Evolutionary conservation across 1,140 invertebrate species (phyloP), one percentile per base, ranked within the genome.

Genomic region (Polypedilum pembai): DNA sequence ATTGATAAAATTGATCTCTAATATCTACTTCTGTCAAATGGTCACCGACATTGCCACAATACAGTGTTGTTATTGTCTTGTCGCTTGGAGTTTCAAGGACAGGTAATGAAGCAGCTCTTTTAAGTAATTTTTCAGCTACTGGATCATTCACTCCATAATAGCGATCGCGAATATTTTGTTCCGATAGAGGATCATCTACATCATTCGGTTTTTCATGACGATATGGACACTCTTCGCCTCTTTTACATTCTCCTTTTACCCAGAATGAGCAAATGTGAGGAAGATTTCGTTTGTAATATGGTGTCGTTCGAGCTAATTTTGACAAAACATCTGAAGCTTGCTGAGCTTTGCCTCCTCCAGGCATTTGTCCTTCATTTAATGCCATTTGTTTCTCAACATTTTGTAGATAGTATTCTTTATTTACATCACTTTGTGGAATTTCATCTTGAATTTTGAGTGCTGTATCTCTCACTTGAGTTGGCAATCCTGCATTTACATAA

Each of bases 251-350:
- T 0, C 98, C 98, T 85, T 99, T 99, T 0, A 99, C 97, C 95
- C 97, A 99, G 83, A 99, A 99, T 0, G 96, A 99, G 83, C 98
- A 99, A 69, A 99, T 98, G 83, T 99, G 98, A 0, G 98, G 97
- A 77, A 96, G 86, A 81, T 99, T 99, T 73, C 98, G 85, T 80
- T 99, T 99, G 80, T 99, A 99, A 82, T 99, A 99, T 0, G 98
- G 98, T 56, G 95, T 94, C 15, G 96, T 99, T 56, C 98, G 86
- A 3, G 98, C 98, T 76, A 99, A 84, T 80, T 98, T 95, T 80
- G 96, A 88, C 12, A 99, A 82, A 78, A 99, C 88, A 79, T 99
- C 97, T 80, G 90, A 92, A 0, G 92, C 90, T 20, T 91, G 91
- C 77, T 91, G 87, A 0, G 91, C 89, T 82, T 92, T 92, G 7